Base-by-base conservation (phyloP, 2,113 vertebrate genomes). In the Trinectes maculatus region DNA sequence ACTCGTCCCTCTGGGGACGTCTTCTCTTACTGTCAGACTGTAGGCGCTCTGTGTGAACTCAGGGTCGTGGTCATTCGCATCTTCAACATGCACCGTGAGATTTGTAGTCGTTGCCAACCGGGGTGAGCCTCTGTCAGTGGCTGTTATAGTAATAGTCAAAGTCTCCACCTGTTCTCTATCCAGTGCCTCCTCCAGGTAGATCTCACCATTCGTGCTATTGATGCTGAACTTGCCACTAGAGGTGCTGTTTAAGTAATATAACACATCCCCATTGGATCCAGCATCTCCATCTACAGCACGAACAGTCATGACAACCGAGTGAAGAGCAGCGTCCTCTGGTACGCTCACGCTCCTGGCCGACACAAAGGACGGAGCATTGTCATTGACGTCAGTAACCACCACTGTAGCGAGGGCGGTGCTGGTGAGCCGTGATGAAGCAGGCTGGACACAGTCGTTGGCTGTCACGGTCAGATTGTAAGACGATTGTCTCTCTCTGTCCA, bases 31-130 rank as follows among this genome's bases (percentile, higher is more conserved):
- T 6, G 79, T 69, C 25, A 91, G 13, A 37, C 22, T 89, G 75
- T 91, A 90, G 40, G 8, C 56, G 34, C 63, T 83, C 25, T 88
- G 82, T 64, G 68, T 66, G 31, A 93, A 91, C 74, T 78, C 77
- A 3, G 92, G 92, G 19, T 86, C 70, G 7, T 93, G 79, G 69
- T 93, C 92, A 65, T 93, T 93, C 3, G 58, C 67, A 34, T 93
- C 92, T n/a, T 89, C 87, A 18, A 93, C 56, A 4, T 84, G 28
- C 24, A 92, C 80, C 0, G 80, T 90, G 62, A 93, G 42, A 73
- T 85, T 87, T 57, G 89, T 67, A 1, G 54, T 57, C 33, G 77
- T 82, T 11, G 67, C 57, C 79, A 85, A 57, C 13, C 24, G 54
- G 16, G 90, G 90, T 21, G 73, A 82, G 40, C 92, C 93, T 76